A percentile compares a stretch with the other conserved stretches of the same genome.
phyloP scores from a whole-genome alignment of 2,888 invertebrate species.

The Mesodorylaimus sp. region DNA sequence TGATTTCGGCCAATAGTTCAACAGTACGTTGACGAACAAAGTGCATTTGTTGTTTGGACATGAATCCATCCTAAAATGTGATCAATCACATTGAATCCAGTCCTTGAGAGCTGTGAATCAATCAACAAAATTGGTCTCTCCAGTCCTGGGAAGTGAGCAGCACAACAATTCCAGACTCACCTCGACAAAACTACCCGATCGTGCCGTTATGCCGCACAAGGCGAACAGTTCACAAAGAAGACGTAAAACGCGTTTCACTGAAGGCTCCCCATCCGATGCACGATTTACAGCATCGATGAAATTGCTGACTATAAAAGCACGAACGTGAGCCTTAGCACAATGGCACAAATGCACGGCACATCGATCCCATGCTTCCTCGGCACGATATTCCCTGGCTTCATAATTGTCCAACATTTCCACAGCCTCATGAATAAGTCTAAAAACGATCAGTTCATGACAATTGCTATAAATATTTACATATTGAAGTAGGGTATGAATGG shows the following conservation, averaged over 20 bases:
- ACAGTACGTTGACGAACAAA: constrained; percentile 17
- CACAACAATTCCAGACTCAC: constrained; percentile 35
- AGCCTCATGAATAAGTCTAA: constrained; percentile 12
- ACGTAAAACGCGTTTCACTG: constrained; percentile 45
- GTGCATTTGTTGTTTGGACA: constrained; percentile 17
- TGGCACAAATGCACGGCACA: constrained; percentile 60
- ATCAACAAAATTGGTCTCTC: not conserved
- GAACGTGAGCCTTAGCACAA: constrained; percentile 70
- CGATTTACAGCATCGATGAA: constrained; percentile 34
- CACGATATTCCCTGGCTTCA: constrained; percentile 41
- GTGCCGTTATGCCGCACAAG: constrained; percentile 52
- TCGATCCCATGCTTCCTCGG: constrained; percentile 69
- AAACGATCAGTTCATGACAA: no score
- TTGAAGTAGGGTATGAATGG: no score
- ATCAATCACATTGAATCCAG: not conserved
- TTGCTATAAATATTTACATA: no score
- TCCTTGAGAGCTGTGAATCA: not conserved
- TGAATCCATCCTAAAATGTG: constrained; percentile 18
- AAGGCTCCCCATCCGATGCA: constrained; percentile 43
- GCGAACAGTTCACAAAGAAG: constrained; percentile 59
- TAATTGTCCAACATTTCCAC: constrained; percentile 33
- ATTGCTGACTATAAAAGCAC: constrained; percentile 54
- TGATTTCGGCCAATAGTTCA: constrained; percentile 43
- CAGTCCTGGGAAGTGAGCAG: not conserved
- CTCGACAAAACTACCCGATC: constrained; percentile 57